Evolutionary conservation across 2,888 invertebrate genomes (phyloP).

Genomic region (Pyrochroa serraticornis): DNA sequence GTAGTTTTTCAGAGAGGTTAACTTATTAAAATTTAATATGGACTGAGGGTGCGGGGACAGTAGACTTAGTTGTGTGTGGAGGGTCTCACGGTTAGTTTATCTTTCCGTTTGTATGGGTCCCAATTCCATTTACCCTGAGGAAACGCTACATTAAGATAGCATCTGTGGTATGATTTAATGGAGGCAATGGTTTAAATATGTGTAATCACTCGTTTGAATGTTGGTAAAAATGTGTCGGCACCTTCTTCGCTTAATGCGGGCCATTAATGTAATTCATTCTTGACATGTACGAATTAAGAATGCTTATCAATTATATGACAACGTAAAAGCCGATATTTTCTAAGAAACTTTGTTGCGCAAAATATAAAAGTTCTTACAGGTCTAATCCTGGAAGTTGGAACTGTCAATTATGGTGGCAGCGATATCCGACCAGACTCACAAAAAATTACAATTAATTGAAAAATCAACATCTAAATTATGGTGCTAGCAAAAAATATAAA

Average conservation of each 20-base stretch:
- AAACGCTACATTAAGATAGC: constrained; percentile 31
- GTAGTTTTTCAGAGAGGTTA: no score
- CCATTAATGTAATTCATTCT: constrained; percentile 30
- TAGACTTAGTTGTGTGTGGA: not conserved
- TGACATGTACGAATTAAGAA: constrained; percentile 8
- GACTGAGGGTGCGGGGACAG: no score
- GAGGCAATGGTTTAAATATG: constrained; percentile 26
- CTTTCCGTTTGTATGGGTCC: constrained; percentile 22
- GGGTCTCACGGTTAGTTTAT: constrained; percentile 23
- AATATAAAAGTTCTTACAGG: no score
- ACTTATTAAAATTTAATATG: no score
- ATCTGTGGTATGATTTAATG: constrained; percentile 29
- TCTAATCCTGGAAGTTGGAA: no score
- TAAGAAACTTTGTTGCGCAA: not conserved
- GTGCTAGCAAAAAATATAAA: no score
- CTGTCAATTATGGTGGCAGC: no score
- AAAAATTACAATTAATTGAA: no score
- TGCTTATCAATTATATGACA: constrained; percentile 16
- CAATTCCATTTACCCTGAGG: constrained; percentile 29
- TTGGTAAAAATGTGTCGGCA: constrained; percentile 30
- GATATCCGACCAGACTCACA: no score
- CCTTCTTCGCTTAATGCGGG: constrained; percentile 25
- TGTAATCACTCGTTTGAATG: constrained; percentile 25
- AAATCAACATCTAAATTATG: no score
- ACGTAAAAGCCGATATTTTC: constrained; percentile 11